Conservation (phyloP, 2,888 invertebrate genomes). For the Urechis unicinctus region DNA sequence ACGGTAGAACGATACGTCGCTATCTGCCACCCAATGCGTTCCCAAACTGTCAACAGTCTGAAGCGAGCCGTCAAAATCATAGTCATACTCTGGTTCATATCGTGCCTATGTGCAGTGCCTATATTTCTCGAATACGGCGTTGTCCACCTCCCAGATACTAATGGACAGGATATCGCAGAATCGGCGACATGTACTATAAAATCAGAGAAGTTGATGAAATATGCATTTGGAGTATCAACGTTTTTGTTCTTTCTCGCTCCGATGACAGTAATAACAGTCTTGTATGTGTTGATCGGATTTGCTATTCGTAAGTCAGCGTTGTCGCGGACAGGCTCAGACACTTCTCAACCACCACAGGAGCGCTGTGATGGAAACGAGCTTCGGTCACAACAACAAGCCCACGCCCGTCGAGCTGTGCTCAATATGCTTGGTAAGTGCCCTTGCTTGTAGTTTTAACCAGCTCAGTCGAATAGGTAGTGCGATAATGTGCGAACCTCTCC, state of each 20-base stretch:
- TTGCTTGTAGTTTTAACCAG: not conserved
- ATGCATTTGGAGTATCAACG: constrained; percentile 60
- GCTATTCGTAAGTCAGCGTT: constrained; percentile 27
- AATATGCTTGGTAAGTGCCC: constrained; percentile 63
- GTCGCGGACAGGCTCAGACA: constrained; percentile 10
- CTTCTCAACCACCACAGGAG: constrained; percentile 7
- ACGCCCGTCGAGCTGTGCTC: constrained; percentile 50
- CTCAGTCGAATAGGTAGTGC: no score
- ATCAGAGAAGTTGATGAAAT: constrained; percentile 36
- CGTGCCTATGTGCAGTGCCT: constrained; percentile 64
- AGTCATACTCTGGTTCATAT: constrained; percentile 71
- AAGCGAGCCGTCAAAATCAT: constrained; percentile 76
- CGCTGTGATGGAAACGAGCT: constrained; percentile 6
- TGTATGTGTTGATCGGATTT: constrained; percentile 58
- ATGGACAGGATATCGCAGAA: constrained; percentile 53
- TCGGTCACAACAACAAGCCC: constrained; percentile 23
- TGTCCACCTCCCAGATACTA: constrained; percentile 32
- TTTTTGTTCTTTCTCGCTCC: constrained; percentile 77
- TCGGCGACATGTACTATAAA: constrained; percentile 59
- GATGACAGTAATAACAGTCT: constrained; percentile 75
- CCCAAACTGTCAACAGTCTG: constrained; percentile 74
- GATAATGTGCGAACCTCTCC: no score
- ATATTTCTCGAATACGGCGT: constrained; percentile 67
- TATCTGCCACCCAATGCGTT: constrained; percentile 72
- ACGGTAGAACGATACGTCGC: constrained; percentile 81